Evolutionary conservation across 2,797 vertebrate genomes (phyloP), one percentile per base, ranked within the genome.

Genomic region (Enteromius radiatus): DNA sequence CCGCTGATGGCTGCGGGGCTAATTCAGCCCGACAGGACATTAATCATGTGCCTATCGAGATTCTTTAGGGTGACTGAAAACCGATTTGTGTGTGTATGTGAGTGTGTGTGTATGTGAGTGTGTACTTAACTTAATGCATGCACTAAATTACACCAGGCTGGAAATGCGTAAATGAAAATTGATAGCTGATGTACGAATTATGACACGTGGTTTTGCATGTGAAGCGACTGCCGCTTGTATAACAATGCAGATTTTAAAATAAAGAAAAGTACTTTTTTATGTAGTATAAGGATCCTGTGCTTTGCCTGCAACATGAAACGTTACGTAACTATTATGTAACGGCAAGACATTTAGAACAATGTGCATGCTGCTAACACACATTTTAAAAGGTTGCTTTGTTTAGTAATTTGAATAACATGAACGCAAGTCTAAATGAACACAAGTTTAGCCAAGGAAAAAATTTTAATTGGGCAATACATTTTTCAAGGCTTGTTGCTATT

Each of bases 21-120:
- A 94, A 94, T 92, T 92, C 88, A 89, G 86, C 87, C 85, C 88
- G 93, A 92, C 92, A 95, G 92, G 89, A 92, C 92, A 94, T 94
- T 93, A 90, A 94, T 94, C 93, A 94, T 93, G 90, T 90, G 90
- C 86, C 89, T 88, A 87, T 90, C 91, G 89, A 90, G 86, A 91
- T 90, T 77, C 89, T 86, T 88, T 90, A 91, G 89, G 88, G 86
- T 87, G 87, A 87, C 87, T 83, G 86, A 88, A 88, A 90, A 87
- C 76, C 56, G 47, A 86, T 87, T 86, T 84, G 81, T 52, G 73
- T 76, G 76, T 56, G 14, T 31, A 52, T 36, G 45, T 9, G 21
- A 15, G 28, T n/a, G 45, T 61, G 67, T 78, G 67, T 78, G 28
- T 36, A 23, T 74, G 68, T 67, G 70, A 28, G 61, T 67, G 28